Conservation (phyloP, 1,140 invertebrate species). For the Spodoptera frugiperda region DNA sequence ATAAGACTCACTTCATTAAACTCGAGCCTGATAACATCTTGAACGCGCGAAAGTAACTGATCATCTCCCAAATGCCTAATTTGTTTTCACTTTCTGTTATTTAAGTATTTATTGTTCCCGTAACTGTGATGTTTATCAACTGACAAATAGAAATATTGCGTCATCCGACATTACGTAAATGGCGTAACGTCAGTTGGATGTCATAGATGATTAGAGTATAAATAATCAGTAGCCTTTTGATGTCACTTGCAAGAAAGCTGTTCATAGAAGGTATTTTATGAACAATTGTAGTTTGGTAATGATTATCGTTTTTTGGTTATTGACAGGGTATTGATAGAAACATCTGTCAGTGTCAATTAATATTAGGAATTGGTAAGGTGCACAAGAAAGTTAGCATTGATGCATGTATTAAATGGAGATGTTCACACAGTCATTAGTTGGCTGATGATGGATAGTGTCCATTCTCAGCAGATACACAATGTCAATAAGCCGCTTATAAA, state of each 20-base stretch:
- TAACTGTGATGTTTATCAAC: constrained; percentile 67
- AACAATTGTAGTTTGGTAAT: constrained; percentile 26
- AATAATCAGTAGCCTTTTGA: constrained; percentile 35
- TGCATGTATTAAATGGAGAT: constrained; percentile 5
- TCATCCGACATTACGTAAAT: constrained; percentile 70
- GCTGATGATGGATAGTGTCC: constrained; percentile 18
- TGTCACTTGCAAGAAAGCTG: constrained; percentile 22
- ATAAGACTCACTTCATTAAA: constrained; percentile 21
- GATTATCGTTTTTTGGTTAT: constrained; percentile 16
- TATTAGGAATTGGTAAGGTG: constrained; percentile 41
- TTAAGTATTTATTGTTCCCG: constrained; percentile 63
- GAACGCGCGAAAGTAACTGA: constrained; percentile 60
- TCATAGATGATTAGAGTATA: constrained; percentile 28
- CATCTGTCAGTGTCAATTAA: constrained; percentile 45
- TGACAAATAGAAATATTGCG: constrained; percentile 77
- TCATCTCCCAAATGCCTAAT: constrained; percentile 69
- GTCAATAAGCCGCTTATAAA: not conserved
- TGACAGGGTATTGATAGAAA: constrained; percentile 22
- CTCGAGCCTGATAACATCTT: constrained; percentile 44
- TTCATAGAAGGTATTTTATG: constrained; percentile 20
- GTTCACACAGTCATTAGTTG: not conserved
- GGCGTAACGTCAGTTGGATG: constrained; percentile 59
- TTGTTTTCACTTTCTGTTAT: constrained; percentile 77
- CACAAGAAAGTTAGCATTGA: constrained; percentile 31
- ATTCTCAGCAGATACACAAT: constrained; percentile 4